Conservation (phyloP, 2,888 invertebrate genomes). For the Syrphus vitripennis region DNA sequence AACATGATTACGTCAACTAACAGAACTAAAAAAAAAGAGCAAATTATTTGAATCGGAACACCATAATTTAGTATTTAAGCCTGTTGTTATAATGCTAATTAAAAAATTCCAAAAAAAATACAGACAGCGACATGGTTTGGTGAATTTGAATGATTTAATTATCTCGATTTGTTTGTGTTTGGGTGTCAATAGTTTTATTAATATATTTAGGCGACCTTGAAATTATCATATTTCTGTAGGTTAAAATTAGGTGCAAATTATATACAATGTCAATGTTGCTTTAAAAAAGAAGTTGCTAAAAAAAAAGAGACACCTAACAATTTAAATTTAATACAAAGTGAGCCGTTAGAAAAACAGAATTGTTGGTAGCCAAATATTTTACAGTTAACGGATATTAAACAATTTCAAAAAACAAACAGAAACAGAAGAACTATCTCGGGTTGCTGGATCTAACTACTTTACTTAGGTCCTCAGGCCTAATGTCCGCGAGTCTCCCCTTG, state of each 20-base stretch:
- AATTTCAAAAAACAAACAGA: too few relatives aligned
- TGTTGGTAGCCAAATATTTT: too few relatives aligned
- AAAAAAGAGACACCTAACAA: neutral
- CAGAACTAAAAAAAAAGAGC: neutral
- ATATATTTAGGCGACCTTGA: neutral
- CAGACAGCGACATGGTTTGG: neutral
- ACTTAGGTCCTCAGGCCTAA: too few relatives aligned
- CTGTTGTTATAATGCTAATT: neutral
- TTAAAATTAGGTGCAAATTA: neutral
- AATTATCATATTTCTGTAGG: neutral
- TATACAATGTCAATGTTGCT: neutral
- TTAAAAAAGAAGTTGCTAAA: neutral
- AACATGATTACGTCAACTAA: neutral
- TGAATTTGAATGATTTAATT: conserved; percentile 1
- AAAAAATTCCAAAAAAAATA: neutral
- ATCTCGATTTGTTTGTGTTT: neutral
- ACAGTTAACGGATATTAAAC: too few relatives aligned
- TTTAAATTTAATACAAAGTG: neutral
- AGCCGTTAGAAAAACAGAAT: too few relatives aligned
- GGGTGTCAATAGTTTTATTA: neutral
- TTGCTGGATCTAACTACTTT: too few relatives aligned
- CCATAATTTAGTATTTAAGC: neutral
- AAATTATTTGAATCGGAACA: neutral
- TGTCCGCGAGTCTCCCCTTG: too few relatives aligned
- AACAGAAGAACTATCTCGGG: too few relatives aligned